A percentile compares a stretch with the other conserved stretches of the same genome.
Conservation (phyloP, 1,140 invertebrate genomes). For the Oedothorax gibbosus region DNA sequence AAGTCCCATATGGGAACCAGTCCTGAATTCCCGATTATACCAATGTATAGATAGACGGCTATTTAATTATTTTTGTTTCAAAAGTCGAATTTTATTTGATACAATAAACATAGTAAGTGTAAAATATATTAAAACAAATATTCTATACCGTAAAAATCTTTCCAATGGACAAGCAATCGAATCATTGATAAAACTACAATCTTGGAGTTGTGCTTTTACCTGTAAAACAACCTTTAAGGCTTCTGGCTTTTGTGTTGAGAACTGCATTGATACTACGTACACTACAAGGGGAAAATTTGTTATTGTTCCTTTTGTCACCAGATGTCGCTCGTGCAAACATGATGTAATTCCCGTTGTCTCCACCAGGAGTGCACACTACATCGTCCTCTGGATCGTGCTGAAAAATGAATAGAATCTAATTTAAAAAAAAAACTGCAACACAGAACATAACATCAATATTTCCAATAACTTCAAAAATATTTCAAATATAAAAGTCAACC, state of each 20-base stretch:
- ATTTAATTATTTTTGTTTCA: too few species aligned
- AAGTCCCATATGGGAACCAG: too few species aligned
- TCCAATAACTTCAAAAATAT: too few species aligned
- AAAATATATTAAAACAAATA: background rate
- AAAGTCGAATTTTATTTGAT: background rate
- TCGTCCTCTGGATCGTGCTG: slow-evolving; percentile 93
- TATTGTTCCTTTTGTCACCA: slow-evolving; percentile 96
- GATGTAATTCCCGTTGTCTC: slow-evolving; percentile 79
- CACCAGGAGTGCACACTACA: slow-evolving; percentile 84
- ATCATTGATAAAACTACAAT: background rate
- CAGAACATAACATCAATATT: too few species aligned
- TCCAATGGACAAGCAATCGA: too few species aligned
- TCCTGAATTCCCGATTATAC: too few species aligned
- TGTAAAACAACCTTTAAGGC: slow-evolving; percentile 90
- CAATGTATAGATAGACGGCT: background rate
- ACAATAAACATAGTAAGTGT: background rate
- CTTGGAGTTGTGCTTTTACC: slow-evolving; percentile 71
- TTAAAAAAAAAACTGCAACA: too few species aligned
- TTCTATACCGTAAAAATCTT: too few species aligned
- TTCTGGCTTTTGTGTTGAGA: slow-evolving; percentile 90
- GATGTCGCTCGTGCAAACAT: slow-evolving; percentile 81
- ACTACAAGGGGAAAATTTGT: slow-evolving; percentile 93
- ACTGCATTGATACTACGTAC: slow-evolving; percentile 95
- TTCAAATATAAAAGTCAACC: too few species aligned
- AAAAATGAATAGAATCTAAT: slow-evolving; percentile 63